Evolutionary conservation across 2,113 vertebrate species (phyloP), one percentile per base, ranked within the genome.

Genomic region (Amblyornis subalaris): DNA sequence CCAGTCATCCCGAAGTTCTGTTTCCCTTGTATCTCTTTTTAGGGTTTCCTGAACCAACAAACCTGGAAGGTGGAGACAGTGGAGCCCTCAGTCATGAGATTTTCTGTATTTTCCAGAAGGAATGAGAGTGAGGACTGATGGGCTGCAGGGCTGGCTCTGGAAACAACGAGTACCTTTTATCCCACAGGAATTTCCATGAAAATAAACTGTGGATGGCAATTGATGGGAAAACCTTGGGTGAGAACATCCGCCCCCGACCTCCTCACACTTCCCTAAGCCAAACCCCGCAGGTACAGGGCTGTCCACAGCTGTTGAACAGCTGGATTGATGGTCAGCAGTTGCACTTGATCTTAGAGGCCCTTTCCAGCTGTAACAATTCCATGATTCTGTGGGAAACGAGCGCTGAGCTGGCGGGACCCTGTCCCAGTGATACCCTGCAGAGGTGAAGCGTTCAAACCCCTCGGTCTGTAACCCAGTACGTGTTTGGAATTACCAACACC

Each of bases 181-280:
- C 5, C 67, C 25, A 2, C 0, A 8, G 28, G 36, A 33, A 38
- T n/a, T 44, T 29, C 36, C 42, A 14, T 7, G 36, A 19, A 22
- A 64, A 79, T 26, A 26, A 66, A 26, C 36, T 10, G 12, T 2
- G n/a, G n/a, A 45, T 51, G 11, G 16, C 33, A 12, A 29, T 3
- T 22, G 12, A 2, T 11, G 22, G 16, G 6, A 25, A 77, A 31
- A n/a, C 5, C 0, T 0, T 10, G 0, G 9, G 12, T n/a, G 55
- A 50, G 50, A 72, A 28, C 36, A 25, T 13, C 10, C 36, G 36
- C n/a, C 31, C 25, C 17, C 19, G 1, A 3, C 12, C 10, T 14
- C 33, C 17, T 6, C 23, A 7, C 0, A 0, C 31, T 12, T 36
- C 40, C 45, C 54, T 64, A 42, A 7, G 36, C 36, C 65, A 14